Conservation (phyloP, 1,140 invertebrate genomes). For the Calliphora vicina region DNA sequence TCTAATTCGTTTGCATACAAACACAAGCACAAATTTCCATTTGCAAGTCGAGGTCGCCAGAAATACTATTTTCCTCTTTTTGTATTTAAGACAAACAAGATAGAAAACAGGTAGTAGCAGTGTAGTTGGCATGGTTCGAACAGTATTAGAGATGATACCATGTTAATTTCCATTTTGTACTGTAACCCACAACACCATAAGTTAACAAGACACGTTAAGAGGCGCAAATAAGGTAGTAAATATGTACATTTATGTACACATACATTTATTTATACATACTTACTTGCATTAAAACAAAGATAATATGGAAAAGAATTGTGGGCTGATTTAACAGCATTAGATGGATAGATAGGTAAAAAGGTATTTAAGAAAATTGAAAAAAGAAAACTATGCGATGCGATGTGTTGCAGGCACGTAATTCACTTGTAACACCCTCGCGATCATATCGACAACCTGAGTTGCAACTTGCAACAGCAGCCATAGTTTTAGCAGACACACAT, state of each 20-base stretch:
- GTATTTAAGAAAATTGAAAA: slow-evolving; percentile 25
- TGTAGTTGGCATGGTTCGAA: not conserved
- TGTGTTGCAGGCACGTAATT: slow-evolving; percentile 25
- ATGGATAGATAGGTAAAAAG: slow-evolving; percentile 22
- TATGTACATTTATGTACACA: not conserved
- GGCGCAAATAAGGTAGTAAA: slow-evolving; percentile 28
- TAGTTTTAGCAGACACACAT: not conserved
- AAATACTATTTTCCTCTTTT: not conserved
- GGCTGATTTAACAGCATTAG: slow-evolving; percentile 17
- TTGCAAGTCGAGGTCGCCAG: not conserved
- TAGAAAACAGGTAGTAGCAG: not conserved
- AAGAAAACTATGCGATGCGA: not conserved
- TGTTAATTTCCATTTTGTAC: slow-evolving; percentile 24
- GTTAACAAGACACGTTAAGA: slow-evolving; percentile 27
- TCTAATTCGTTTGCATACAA: not conserved
- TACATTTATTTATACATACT: no score
- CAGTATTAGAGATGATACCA: slow-evolving; percentile 7
- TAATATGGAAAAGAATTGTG: not conserved
- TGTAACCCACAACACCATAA: slow-evolving; percentile 4
- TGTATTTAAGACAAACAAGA: not conserved
- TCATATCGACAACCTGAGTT: slow-evolving; percentile 4
- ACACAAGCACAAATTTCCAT: not conserved
- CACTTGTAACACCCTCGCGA: slow-evolving; percentile 32
- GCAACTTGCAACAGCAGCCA: not conserved
- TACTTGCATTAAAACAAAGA: not conserved